Conservation (phyloP, 2,113 vertebrate genomes). For the Smithornis capensis region DNA sequence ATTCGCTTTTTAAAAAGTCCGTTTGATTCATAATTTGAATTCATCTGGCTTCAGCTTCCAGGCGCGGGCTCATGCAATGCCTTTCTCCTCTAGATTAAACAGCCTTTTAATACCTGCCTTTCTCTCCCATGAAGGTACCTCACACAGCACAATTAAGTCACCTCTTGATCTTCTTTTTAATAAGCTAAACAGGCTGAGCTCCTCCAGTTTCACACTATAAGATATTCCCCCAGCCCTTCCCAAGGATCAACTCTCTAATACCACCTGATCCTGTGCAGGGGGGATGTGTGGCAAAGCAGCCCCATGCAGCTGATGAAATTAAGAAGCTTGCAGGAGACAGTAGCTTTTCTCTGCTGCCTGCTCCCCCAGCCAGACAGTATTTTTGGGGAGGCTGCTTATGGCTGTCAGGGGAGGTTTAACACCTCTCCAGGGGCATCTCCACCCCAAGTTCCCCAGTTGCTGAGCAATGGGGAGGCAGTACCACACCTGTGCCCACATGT, state of each 20-base stretch:
- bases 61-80: fast-evolving
- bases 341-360: not conserved
- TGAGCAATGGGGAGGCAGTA: not conserved
- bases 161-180: conserved; percentile 51
- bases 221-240: conserved; percentile 1
- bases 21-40: conserved; percentile 48
- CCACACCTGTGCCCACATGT: not conserved
- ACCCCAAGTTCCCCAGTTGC: fast-evolving
- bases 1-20: conserved; percentile 8
- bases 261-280: not conserved
- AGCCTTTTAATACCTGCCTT: conserved; percentile 28
- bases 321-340: not conserved
- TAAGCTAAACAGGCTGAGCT: conserved; percentile 55
- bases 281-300: not conserved
- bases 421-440: fast-evolving
- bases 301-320: not conserved
- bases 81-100: conserved; percentile 50
- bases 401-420: fast-evolving
- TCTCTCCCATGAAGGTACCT: conserved; percentile 10
- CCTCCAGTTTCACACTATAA: not conserved
- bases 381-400: not conserved
- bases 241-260: conserved; percentile 26
- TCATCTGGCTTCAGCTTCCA: conserved; percentile 37
- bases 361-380: not conserved
- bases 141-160: conserved; percentile 48